A percentile compares a stretch with the other conserved stretches of the same genome.
Evolutionary conservation across 2,113 vertebrate genomes (phyloP).

Genomic region (Tyto alba): DNA sequence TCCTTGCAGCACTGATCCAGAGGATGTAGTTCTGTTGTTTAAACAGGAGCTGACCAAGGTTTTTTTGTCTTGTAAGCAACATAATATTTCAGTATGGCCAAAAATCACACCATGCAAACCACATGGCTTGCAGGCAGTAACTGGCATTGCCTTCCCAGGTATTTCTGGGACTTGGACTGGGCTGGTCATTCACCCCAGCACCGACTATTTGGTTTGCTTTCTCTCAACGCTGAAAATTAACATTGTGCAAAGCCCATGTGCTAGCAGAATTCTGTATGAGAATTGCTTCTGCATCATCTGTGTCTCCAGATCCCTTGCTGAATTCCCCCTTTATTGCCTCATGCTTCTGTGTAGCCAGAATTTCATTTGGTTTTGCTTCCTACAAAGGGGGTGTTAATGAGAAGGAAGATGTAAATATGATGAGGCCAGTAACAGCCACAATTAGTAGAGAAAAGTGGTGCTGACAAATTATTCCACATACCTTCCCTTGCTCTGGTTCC

Average conservation of each 20-base stretch:
- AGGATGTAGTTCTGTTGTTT: background rate
- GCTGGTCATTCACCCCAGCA: background rate
- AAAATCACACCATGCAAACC: background rate
- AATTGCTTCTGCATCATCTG: background rate
- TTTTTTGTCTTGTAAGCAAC: background rate
- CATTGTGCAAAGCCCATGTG: background rate
- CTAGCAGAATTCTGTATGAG: background rate
- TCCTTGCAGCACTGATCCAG: background rate
- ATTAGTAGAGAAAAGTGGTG: background rate
- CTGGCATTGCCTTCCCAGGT: background rate
- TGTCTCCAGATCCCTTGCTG: background rate
- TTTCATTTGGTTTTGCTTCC: background rate
- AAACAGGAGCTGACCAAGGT: background rate
- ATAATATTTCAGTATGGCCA: background rate
- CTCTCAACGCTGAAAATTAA: background rate
- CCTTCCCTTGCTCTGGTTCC: background rate
- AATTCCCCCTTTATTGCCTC: background rate
- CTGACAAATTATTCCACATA: background rate
- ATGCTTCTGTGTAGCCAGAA: background rate
- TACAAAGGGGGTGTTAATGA: background rate
- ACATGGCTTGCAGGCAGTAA: background rate
- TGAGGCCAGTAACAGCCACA: background rate
- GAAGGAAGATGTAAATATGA: background rate
- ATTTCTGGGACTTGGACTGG: background rate
- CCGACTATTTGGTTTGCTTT: background rate